Evolutionary conservation across 1,140 invertebrate species (phyloP).

Genomic region (Pentalonia nigronervosa): DNA sequence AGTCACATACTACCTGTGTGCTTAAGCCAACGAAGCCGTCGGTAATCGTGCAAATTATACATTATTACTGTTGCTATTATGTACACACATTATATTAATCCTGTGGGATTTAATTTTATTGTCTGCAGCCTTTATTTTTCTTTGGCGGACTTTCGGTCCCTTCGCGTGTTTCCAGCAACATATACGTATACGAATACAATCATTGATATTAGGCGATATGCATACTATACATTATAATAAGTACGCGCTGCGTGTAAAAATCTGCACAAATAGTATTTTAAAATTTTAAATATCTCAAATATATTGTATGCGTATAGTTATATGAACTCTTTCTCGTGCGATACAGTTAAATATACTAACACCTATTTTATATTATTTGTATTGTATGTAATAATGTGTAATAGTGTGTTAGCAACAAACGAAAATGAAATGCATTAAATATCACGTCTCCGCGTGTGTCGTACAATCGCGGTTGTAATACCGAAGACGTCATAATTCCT

Average conservation of each 20-base stretch:
- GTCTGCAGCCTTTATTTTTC: background rate
- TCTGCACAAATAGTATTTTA: background rate
- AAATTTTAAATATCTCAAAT: background rate
- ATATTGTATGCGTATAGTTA: background rate
- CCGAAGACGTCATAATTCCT: slow-evolving; percentile 48
- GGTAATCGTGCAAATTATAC: background rate
- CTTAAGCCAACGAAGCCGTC: background rate
- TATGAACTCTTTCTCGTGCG: background rate
- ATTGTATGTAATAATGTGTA: background rate
- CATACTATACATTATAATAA: background rate
- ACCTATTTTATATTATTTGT: background rate
- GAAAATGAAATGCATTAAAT: slow-evolving; percentile 39
- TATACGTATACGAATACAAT: background rate
- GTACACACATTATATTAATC: background rate
- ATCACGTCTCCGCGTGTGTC: slow-evolving; percentile 11
- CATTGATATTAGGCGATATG: background rate
- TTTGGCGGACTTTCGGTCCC: background rate
- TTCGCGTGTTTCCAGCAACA: background rate
- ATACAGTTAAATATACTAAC: background rate
- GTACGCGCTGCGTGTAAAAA: background rate
- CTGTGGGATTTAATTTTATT: background rate
- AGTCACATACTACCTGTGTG: background rate
- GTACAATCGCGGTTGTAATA: slow-evolving; percentile 19
- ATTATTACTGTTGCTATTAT: background rate
- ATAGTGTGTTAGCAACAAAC: background rate